A percentile compares a stretch with the other conserved stretches of the same genome.
These are phyloP conservation scores for Elanus axillaris DNA, from an alignment of 2,113 vertebrate species.

Conservation along the genomic window DNA sequence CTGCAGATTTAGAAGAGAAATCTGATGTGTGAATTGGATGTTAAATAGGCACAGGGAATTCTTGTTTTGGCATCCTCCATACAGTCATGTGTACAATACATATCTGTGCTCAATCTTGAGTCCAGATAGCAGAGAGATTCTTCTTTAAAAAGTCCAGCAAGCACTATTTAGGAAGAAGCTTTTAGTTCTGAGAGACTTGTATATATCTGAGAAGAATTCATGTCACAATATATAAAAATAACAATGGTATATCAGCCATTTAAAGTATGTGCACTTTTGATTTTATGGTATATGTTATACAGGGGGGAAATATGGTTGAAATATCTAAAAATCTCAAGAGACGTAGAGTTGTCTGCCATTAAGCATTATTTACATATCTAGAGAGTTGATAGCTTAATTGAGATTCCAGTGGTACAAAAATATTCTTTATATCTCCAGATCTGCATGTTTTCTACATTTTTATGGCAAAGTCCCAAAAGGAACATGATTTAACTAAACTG, in stretches of 20 bases:
- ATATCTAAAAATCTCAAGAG: not conserved
- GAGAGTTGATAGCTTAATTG: not conserved
- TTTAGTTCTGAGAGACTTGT: not conserved
- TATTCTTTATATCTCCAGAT: constrained; percentile 19
- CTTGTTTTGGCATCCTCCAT: not conserved
- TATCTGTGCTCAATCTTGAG: not conserved
- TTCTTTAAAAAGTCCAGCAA: not conserved
- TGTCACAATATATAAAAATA: not conserved
- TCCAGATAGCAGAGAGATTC: not conserved
- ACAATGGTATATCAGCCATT: not conserved
- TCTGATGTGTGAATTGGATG: not conserved
- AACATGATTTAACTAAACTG: constrained; percentile 54
- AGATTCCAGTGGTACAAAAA: constrained; percentile 6
- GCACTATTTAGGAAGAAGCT: not conserved
- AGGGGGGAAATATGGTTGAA: not conserved
- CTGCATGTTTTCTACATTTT: constrained; percentile 51
- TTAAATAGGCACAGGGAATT: not conserved
- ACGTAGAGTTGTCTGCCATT: not conserved
- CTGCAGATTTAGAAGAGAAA: not conserved
- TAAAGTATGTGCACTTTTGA: not conserved
- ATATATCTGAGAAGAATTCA: not conserved
- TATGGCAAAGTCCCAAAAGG: constrained; percentile 46
- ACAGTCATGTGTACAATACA: not conserved
- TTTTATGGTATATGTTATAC: not conserved
- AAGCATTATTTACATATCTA: not conserved